These are phyloP conservation scores for Monarcha castaneiventris DNA, from an alignment of 2,113 vertebrate species.

Conservation along the genomic window DNA sequence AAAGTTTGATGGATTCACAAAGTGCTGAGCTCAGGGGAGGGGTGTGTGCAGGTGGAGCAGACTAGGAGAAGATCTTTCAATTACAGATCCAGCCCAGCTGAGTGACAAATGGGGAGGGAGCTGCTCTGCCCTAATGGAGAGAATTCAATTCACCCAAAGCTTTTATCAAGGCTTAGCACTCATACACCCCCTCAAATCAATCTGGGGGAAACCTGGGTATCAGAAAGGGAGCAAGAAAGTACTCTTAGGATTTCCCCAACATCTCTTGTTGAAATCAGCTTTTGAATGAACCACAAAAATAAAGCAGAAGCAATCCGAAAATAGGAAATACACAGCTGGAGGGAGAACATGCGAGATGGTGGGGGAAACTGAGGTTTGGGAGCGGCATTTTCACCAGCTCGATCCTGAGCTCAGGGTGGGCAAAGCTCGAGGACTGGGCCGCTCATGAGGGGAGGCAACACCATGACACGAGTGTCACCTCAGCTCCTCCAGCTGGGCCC, in stretches of 20 bases:
- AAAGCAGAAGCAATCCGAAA: not conserved
- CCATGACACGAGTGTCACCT: accelerated
- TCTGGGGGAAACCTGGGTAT: not conserved
- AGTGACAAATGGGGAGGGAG: constrained; percentile 39
- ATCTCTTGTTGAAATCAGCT: not conserved
- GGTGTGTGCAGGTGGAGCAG: constrained; percentile 47
- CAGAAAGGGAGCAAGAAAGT: not conserved
- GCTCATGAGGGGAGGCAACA: accelerated
- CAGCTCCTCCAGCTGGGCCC: accelerated
- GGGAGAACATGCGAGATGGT: accelerated
- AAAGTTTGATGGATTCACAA: constrained; percentile 63
- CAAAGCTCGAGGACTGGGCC: not conserved
- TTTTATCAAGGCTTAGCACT: not conserved
- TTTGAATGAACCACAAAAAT: not conserved
- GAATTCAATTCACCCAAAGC: not conserved
- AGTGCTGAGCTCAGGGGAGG: constrained; percentile 42
- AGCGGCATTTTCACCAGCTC: accelerated
- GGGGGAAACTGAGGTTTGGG: not conserved
- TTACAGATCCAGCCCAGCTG: not conserved
- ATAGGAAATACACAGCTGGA: not conserved
- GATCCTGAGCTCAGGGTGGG: accelerated
- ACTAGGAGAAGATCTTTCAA: constrained; percentile 57
- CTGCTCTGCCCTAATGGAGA: not conserved
- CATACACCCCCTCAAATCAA: not conserved
- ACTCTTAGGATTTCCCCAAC: not conserved